Percentiles rank a stretch among this genome's conserved stretches.
Evolutionary conservation across 1,140 invertebrate genomes (phyloP).

Genomic region (Ostrea edulis): DNA sequence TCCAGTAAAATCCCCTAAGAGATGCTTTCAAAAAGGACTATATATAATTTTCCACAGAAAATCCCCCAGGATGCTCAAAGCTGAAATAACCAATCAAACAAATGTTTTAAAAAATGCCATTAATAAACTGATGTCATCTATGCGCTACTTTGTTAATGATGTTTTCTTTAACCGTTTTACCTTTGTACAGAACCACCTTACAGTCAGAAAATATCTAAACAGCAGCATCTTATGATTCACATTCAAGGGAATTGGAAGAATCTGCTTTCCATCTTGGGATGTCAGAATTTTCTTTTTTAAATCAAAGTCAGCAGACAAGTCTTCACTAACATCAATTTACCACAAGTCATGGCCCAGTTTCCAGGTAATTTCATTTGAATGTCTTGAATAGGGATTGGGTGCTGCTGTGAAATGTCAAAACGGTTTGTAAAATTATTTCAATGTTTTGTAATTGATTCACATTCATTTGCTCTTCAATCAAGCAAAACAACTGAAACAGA

Average conservation of each 20-base stretch:
- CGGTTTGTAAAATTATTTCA: not conserved
- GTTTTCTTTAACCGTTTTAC: not conserved
- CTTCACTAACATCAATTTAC: not conserved
- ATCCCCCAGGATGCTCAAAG: not conserved
- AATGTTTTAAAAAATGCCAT: not conserved
- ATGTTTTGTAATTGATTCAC: not conserved
- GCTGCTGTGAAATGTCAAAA: not conserved
- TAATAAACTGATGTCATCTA: not conserved
- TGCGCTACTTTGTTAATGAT: not conserved
- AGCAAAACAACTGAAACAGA: not conserved
- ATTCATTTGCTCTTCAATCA: not conserved
- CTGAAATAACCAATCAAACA: conserved; percentile 5
- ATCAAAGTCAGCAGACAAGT: not conserved
- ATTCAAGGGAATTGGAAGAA: no score
- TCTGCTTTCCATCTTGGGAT: no score
- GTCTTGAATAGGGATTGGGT: not conserved
- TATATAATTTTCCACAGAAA: not conserved
- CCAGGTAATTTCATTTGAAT: not conserved
- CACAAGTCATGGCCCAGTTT: not conserved
- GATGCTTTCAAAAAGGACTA: not conserved
- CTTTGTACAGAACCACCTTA: not conserved
- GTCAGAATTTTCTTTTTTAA: no score
- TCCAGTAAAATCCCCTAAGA: not conserved
- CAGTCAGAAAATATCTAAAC: no score
- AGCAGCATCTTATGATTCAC: no score